Evolutionary conservation across 2,888 invertebrate species (phyloP), one percentile per base, ranked within the genome.

Genomic region (Rhingia campestris): DNA sequence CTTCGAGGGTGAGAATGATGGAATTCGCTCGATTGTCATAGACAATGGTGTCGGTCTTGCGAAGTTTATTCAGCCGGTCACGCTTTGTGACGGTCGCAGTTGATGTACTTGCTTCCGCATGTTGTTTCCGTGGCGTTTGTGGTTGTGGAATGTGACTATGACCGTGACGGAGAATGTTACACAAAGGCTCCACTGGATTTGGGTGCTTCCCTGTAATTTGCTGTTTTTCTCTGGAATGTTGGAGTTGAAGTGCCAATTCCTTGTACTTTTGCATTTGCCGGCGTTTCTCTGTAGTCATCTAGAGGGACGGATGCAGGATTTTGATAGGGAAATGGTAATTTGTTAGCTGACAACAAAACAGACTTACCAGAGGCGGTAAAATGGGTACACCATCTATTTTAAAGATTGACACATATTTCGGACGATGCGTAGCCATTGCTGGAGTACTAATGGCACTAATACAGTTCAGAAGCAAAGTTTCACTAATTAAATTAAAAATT

Each of bases 371-470:
- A 9, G 91, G 91, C 80, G 91, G 90, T 77, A 91, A 80, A 81
- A 91, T 91, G 45, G 90, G 89, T 63, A 89, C 88, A n/a, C 90
- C 90, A 87, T 89, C 88, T 88, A 91, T 89, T 88, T 88, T 89
- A 86, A 91, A 91, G 86, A 89, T 51, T 43, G 89, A 89, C 70
- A 87, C 86, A 76, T 74, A 87, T 56, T 70, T 88, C 70, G 32
- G 81, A 51, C 7, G 82, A 81, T 61, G 86, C 81, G 64, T 74
- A 33, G 79, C 70, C 84, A 84, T 84, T 70, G 41, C 49, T 54
- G 22, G 7, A n/a, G 30, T 9, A 67, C 22, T 39, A 5, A 54
- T 35, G 30, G 7, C 39, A 58, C 56, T 33, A 35, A 41, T 59
- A 35, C 41, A 47, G 37, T 37, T 61, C 33, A 22, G 6, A 70